Evolutionary conservation across 2,113 vertebrate genomes (phyloP).

Genomic region (Microcebus griseorufus): DNA sequence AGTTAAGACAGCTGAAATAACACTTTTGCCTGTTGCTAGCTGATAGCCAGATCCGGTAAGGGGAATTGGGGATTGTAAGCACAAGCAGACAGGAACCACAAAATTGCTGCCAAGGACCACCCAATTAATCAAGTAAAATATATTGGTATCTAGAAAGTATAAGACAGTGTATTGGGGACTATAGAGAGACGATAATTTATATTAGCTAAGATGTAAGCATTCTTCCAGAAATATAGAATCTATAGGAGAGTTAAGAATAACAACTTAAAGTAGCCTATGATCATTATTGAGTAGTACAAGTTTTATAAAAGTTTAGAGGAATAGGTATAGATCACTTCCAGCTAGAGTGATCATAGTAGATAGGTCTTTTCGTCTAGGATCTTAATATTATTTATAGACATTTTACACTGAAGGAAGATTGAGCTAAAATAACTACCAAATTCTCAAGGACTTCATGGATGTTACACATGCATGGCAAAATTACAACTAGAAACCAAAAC

Average conservation of each 20-base stretch:
- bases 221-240: not conserved
- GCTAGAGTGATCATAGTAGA: not conserved
- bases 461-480: not conserved
- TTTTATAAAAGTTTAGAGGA: not conserved
- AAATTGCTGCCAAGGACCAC: not conserved
- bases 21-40: conserved; percentile 26
- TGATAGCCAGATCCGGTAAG: conserved; percentile 30
- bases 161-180: not conserved
- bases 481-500: not conserved
- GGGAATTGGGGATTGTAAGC: conserved; percentile 1
- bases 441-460: not conserved
- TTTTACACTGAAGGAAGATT: conserved; percentile 29
- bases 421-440: conserved; percentile 42
- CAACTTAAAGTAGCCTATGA: not conserved
- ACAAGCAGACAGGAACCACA: not conserved
- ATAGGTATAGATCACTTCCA: not conserved
- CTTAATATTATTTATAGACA: conserved; percentile 45
- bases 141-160: not conserved
- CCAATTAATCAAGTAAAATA: conserved; percentile 13
- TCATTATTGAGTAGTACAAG: not conserved
- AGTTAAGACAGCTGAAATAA: conserved; percentile 43
- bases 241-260: not conserved
- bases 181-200: not conserved
- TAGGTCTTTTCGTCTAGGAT: conserved; percentile 14
- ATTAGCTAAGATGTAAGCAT: not conserved